Conservation (phyloP, 2,888 invertebrate species). For the Cantharis rufa region DNA sequence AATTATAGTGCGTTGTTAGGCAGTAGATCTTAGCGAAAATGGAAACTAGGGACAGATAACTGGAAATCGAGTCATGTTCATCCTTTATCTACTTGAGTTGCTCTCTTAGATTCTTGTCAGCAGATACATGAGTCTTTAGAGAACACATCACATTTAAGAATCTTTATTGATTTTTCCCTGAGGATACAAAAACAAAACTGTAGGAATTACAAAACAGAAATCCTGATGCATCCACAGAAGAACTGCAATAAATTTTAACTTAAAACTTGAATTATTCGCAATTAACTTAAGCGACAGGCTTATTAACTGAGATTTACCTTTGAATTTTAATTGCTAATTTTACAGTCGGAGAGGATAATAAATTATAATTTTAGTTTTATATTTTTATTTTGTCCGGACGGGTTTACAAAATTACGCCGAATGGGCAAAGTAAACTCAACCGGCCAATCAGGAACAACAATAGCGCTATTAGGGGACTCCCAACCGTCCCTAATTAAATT, state of each 20-base stretch:
- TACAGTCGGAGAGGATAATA: conserved; percentile 2
- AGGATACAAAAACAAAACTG: background rate
- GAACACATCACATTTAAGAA: conserved; percentile 13
- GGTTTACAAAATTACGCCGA: background rate
- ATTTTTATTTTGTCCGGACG: background rate
- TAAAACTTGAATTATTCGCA: conserved; percentile 26
- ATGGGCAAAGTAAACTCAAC: background rate
- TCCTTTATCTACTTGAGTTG: conserved; percentile 16
- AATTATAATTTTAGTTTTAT: background rate
- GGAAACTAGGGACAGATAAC: conserved; percentile 16
- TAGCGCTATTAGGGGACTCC: background rate
- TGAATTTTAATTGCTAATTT: conserved; percentile 35
- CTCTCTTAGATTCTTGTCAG: conserved; percentile 24
- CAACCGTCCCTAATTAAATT: background rate
- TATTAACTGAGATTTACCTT: conserved; percentile 36
- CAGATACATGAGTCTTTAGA: conserved; percentile 19
- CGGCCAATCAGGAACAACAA: background rate
- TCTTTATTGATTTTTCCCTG: conserved; percentile 17
- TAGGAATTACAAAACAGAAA: background rate
- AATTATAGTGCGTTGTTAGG: background rate
- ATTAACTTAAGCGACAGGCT: conserved; percentile 35
- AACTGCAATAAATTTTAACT: conserved; percentile 3
- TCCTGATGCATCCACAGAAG: background rate
- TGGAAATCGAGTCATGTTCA: conserved; percentile 17
- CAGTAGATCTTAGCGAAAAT: conserved; percentile 4